phyloP scores from a whole-genome alignment of 1,140 invertebrate genomes.

The Cotesia glomerata region DNA sequence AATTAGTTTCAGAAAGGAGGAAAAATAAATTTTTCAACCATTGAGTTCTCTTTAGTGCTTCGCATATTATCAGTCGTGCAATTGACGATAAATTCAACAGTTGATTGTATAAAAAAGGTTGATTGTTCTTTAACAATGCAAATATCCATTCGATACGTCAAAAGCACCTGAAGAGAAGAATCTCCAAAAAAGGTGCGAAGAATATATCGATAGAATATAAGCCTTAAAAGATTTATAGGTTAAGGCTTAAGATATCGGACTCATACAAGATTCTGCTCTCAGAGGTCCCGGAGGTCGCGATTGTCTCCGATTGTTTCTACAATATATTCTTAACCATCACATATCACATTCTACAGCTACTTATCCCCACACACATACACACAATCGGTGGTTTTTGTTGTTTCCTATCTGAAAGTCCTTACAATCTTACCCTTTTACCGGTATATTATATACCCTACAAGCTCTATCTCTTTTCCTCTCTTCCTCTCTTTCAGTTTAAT shows the following conservation, averaged over 20 bases:
- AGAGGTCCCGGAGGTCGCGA: constrained; percentile 58
- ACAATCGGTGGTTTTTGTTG: background rate
- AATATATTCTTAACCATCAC: background rate
- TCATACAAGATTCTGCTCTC: constrained; percentile 60
- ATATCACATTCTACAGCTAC: background rate
- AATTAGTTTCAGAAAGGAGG: too few relatives aligned
- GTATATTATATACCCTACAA: too few relatives aligned
- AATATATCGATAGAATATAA: constrained; percentile 23
- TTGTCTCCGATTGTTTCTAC: constrained; percentile 47
- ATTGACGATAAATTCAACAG: too few relatives aligned
- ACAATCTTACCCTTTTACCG: constrained; percentile 30
- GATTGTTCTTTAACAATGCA: background rate
- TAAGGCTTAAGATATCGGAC: constrained; percentile 34
- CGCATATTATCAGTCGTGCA: too few relatives aligned
- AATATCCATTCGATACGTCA: background rate
- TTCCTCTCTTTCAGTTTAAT: constrained; percentile 40
- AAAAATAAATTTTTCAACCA: too few relatives aligned
- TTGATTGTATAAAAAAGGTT: too few relatives aligned
- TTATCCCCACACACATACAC: background rate
- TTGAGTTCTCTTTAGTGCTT: too few relatives aligned
- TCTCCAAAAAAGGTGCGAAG: constrained; percentile 44
- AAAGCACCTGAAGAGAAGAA: background rate
- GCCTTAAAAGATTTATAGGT: constrained; percentile 20
- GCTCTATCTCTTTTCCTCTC: too few relatives aligned
- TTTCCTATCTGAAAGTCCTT: background rate